Evolutionary conservation across 2,113 vertebrate species (phyloP), one percentile per base, ranked within the genome.

Genomic region (Myxocyprinus asiaticus): DNA sequence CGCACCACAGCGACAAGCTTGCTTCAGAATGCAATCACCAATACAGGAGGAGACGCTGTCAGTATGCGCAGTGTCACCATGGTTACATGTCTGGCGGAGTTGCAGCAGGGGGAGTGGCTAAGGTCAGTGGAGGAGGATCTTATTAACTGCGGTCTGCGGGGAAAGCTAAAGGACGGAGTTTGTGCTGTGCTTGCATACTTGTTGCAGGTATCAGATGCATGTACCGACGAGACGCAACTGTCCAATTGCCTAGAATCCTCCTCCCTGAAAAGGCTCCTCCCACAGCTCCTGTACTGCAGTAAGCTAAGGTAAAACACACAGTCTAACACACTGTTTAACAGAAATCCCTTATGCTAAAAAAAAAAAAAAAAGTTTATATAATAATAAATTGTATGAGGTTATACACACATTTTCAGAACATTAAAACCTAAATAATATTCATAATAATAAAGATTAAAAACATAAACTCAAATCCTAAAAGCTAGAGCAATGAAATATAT

Each of bases 201-300:
- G 48, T 92, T 99, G 70, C 96, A 97, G 69, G 93, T 96, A 65
- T 97, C 97, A 0, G 93, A 94, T 0, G 76, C 90, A 64, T 95
- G 96, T 44, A 56, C 86, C 6, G 90, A 91, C 51, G 95, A 96
- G 85, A 94, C 91, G 0, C 95, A 94, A 77, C 90, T 98, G 12
- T 93, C 93, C 56, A 92, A 90, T 33, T 94, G 92, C 80, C 92
- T 99, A 75, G 94, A 88, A 83, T 93, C 92, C 66, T 48, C 83
- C 0, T 85, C 93, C 11, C 94, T 98, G 50, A 94, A 96, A 86
- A 95, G 94, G 78, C 90, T 99, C 83, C 93, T 98, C 67, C 93
- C 96, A 53, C 97, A 98, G 88, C 91, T 99, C n/a, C 93, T 98
- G 15, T 97, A 97, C 87, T 98, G 96, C 88, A 93, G 59, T 81